Base-by-base conservation (phyloP, 2,113 vertebrate species). In the Nycticebus coucang region DNA sequence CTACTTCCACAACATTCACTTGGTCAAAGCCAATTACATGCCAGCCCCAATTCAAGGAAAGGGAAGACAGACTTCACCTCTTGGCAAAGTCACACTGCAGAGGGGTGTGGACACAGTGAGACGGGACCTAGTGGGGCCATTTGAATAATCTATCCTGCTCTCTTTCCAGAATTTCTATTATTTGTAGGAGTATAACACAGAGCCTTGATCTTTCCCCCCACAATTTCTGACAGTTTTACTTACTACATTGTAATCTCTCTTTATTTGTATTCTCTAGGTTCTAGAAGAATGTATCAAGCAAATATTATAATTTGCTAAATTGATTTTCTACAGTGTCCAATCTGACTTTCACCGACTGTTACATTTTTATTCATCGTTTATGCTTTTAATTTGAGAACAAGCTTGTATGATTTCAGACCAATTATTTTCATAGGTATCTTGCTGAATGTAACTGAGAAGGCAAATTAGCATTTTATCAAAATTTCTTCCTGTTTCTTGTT, bases 381-480 rank as follows among this genome's bases (percentile, higher is more conserved):
- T 77, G 33, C 53, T 84, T 95, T 62, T 78, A 62, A n/a, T 78
- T 92, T 53, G 13, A 78, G 77, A 83, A 83, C 19, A 92, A 77
- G 78, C 55, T 89, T 71, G 71, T 53, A 33, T 78, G 66, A 89
- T 78, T 89, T 88, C 60, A 84, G 50, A 84, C 21, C 35, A 87
- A 89, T 55, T 68, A 33, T 95, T 87, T 79, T 26, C 77, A 81
- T 30, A 77, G 35, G 41, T 33, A 18, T 88, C 26, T 84, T 92
- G 53, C 78, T 60, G 41, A 89, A 92, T 28, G 15, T 37, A 78
- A 68, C 69, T 60, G 50, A 92, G 66, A 92, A 88, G 69, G 60
- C 62, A 78, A 69, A 83, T 89, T n/a, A 93, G 71, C 78, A 50
- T 62, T 88, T 71, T 84, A 92, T 78, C 85, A 62, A 71, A 62